phyloP scores from a whole-genome alignment of 2,113 vertebrate species.

The Protobothrops mucrosquamatus region DNA sequence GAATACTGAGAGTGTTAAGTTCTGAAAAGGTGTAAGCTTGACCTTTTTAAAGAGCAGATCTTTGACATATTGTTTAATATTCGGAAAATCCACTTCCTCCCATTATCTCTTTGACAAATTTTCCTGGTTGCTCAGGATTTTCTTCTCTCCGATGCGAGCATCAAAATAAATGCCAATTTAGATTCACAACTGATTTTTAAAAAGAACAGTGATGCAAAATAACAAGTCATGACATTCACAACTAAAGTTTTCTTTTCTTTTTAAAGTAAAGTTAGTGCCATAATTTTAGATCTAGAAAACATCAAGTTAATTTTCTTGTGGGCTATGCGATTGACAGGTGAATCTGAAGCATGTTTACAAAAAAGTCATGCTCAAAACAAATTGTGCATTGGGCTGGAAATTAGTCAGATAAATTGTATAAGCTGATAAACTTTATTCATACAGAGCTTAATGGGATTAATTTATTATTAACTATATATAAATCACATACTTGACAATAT shows the following conservation, averaged over 20 bases:
- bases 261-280: background rate
- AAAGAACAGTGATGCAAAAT: background rate
- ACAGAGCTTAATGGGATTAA: background rate
- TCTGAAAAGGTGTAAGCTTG: background rate
- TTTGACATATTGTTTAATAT: constrained; percentile 25
- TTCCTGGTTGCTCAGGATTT: background rate
- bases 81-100: background rate
- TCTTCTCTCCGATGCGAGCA: background rate
- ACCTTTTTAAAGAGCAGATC: constrained; percentile 24
- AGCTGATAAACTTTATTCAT: background rate
- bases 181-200: background rate
- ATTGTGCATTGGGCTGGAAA: background rate
- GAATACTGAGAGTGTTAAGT: background rate
- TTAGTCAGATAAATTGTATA: background rate
- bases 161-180: constrained; percentile 14
- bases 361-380: background rate
- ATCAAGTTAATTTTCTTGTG: background rate
- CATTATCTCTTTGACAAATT: constrained; percentile 19
- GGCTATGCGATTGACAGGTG: background rate
- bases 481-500: background rate
- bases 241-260: background rate
- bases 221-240: background rate
- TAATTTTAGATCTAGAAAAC: background rate
- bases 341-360: background rate
- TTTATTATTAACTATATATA: background rate